Evolutionary conservation across 2,888 invertebrate genomes (phyloP).

Genomic region (Sipha maydis): DNA sequence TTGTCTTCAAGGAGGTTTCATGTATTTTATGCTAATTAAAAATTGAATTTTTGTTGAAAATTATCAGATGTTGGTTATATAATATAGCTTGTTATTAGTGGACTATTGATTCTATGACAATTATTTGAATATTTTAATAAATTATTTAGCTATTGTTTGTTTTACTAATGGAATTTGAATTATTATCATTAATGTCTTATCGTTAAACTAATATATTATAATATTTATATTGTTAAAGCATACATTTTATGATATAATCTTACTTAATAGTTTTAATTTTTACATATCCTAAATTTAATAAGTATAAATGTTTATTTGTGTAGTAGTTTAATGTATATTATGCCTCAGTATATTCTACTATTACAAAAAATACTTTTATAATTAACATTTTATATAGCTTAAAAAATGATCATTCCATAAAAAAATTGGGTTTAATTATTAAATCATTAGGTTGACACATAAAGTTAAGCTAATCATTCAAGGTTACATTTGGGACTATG

Average conservation of each 20-base stretch:
- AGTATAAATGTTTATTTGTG: background rate
- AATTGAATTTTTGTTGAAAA: no score
- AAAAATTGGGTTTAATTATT: slow-evolving; percentile 1
- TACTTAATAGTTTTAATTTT: background rate
- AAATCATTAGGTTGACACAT: background rate
- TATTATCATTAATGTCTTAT: background rate
- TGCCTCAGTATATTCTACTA: background rate
- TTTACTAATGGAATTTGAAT: background rate
- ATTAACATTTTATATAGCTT: background rate
- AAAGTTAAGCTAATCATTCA: slow-evolving; percentile 53
- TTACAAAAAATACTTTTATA: background rate
- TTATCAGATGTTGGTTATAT: no score
- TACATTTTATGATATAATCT: background rate
- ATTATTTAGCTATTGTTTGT: background rate
- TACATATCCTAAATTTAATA: background rate
- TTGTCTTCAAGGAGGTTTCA: no score
- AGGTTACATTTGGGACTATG: slow-evolving; percentile 47
- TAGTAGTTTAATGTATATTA: background rate
- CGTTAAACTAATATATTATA: background rate
- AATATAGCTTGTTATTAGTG: background rate
- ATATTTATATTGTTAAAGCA: background rate
- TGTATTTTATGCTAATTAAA: no score
- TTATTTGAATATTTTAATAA: background rate
- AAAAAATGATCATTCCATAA: background rate
- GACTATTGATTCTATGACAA: background rate